Evolutionary conservation across 2,113 vertebrate genomes (phyloP), one percentile per base, ranked within the genome.

Genomic region (Spermophilus dauricus): DNA sequence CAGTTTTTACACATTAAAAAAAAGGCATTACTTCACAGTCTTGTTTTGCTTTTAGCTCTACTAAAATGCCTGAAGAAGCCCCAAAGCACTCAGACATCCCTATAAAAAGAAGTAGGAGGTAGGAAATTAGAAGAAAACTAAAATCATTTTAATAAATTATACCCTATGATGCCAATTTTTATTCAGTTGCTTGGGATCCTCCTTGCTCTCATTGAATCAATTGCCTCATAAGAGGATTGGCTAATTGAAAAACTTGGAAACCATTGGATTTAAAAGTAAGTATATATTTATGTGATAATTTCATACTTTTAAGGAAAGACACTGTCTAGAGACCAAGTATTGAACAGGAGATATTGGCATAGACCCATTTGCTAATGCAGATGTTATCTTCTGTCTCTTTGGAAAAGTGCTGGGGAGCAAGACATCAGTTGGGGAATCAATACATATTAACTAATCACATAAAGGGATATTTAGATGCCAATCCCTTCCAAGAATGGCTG

Each of bases 361-460:
- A 30, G 30, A 16, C 26, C 61, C 80, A 73, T 75, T 90, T 89
- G 42, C 63, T 75, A 89, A 85, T 82, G 72, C 26, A 61, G 26
- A 42, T 20, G 58, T 24, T 81, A 8, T 48, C 34, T 83, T 81
- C 30, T 94, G 2, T 63, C 5, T 16, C 11, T 9, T 80, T 67
- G 75, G n/a, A 76, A 76, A 93, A 16, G 20, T 30, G 5, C 61
- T 18, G 3, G 30, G 39, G 48, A 95, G 6, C 5, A 28, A 63
- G 51, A 65, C 56, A 69, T 20, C 24, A 18, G 45, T 81, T 81
- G 20, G n/a, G 37, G 26, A 22, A 82, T 88, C 72, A n/a, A 70
- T 76, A 72, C 53, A 58, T 48, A 86, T 83, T 93, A 95, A 86
- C 39, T 13, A 70, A 91, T 69, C 26, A 72, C 58, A 63, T n/a